Percentiles rank a stretch among this genome's conserved stretches.
These are phyloP conservation scores for Temnothorax unifasciatus DNA, from an alignment of 2,888 invertebrate genomes.

Conservation along the genomic window DNA sequence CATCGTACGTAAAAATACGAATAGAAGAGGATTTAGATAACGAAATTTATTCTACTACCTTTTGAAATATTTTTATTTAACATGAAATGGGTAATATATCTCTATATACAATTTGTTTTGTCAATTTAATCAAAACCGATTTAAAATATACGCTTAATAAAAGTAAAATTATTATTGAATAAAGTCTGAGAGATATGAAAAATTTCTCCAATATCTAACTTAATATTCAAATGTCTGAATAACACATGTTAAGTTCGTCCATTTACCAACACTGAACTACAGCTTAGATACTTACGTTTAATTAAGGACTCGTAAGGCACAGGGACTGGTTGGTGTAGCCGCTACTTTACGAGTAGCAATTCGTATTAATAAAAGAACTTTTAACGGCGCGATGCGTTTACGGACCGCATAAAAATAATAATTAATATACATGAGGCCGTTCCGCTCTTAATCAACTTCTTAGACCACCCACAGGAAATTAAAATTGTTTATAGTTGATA, in stretches of 20 bases:
- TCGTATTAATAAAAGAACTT: slow-evolving; percentile 83
- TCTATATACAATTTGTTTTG: neutral
- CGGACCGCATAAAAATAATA: slow-evolving; percentile 77
- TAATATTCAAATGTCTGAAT: slow-evolving; percentile 6
- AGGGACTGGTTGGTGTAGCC: slow-evolving; percentile 37
- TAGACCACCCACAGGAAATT: slow-evolving; percentile 76
- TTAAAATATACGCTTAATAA: neutral
- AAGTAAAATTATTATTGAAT: neutral
- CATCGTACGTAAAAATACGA: neutral
- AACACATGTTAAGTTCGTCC: neutral
- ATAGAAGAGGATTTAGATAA: neutral
- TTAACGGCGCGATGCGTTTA: slow-evolving; percentile 69
- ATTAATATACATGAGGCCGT: slow-evolving; percentile 78
- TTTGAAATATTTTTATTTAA: slow-evolving; percentile 15
- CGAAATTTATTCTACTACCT: neutral
- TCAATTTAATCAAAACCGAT: neutral
- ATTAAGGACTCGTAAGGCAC: slow-evolving; percentile 75
- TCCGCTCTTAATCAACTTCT: slow-evolving; percentile 78
- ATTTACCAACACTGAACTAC: slow-evolving; percentile 30
- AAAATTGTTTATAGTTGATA: slow-evolving; percentile 80
- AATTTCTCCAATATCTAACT: neutral
- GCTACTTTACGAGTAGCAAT: slow-evolving; percentile 79
- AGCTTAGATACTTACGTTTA: slow-evolving; percentile 68
- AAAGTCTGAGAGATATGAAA: neutral
- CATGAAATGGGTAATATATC: too few species aligned